Evolutionary conservation across 2,888 invertebrate genomes (phyloP), one percentile per base, ranked within the genome.

Genomic region (Corbicula japonica): DNA sequence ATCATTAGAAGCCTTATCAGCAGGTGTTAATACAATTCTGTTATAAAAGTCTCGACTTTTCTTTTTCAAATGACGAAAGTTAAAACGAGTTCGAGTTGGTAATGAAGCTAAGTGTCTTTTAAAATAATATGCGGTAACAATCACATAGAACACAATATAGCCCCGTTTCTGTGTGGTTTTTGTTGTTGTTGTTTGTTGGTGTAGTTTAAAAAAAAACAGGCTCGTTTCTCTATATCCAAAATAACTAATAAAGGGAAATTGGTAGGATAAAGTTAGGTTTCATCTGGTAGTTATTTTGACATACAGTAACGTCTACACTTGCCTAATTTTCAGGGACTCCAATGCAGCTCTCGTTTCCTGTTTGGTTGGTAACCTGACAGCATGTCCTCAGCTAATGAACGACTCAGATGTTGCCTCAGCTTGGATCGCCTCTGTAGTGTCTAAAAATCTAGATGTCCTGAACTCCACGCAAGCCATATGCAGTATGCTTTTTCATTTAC

Each of bases 401-500:
- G 58, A 58, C 35, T 23, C 28, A 5, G 35, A 35, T 4, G 30
- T 58, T 58, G 21, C 21, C 1, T 35, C 34, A 34, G 38, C 58
- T 12, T 58, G 58, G 58, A 58, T 58, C 4, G 58, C 35, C 2
- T 58, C 58, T 1, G 34, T 58, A 38, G 28, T 34, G 2, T 34
- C 58, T 2, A 8, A 23, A 21, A 6, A 58, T 30, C 58, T 34
- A 5, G 58, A 58, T 58, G 12, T 58, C 10, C n/a, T 58, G 8
- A 58, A 34, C 35, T 35, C 58, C 21, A 4, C 18, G 18, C 32
- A 56, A 32, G 35, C 23, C 23, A 38, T 58, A 18, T 58, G 58
- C 28, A 38, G 58, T 58, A 58, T 35, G 58, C 28, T 12, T 52
- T 12, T 54, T 18, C 6, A 26, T 46, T 21, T 46, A 46, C 5